Percentiles rank a stretch among this genome's conserved stretches.
These are phyloP conservation scores for Drosophila mercatorum DNA, from an alignment of 2,888 invertebrate genomes.

Conservation along the genomic window DNA sequence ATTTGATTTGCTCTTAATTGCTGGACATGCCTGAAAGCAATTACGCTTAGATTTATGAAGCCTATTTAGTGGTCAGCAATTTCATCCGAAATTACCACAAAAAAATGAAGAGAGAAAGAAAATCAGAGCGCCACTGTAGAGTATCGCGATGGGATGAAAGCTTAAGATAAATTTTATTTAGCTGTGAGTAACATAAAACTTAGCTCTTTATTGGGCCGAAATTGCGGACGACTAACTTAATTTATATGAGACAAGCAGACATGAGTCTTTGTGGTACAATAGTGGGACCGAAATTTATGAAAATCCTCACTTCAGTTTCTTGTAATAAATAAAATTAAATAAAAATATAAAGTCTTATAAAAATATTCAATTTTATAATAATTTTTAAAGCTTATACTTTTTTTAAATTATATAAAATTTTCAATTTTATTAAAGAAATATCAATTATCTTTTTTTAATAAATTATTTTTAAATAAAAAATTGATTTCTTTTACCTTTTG, in stretches of 20 bases:
- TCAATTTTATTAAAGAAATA: too few species aligned
- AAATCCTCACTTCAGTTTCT: not conserved
- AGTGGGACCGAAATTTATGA: not conserved
- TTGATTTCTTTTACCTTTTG: too few species aligned
- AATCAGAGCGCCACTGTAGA: not conserved
- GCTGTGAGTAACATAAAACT: slow-evolving; percentile 11
- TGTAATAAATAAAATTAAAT: too few species aligned
- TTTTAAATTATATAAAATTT: too few species aligned
- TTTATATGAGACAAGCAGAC: not conserved
- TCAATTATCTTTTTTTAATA: too few species aligned
- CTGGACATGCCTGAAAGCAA: slow-evolving; percentile 46
- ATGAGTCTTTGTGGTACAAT: too few species aligned
- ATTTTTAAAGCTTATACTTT: too few species aligned
- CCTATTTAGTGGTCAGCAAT: slow-evolving; percentile 54
- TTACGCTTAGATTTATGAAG: slow-evolving; percentile 59
- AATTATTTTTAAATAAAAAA: too few species aligned
- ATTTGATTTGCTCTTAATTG: slow-evolving; percentile 70
- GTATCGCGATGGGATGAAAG: slow-evolving; percentile 18
- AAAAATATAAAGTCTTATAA: too few species aligned
- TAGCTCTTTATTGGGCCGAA: not conserved
- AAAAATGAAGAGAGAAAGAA: not conserved
- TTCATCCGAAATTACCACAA: slow-evolving; percentile 23
- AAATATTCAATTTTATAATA: too few species aligned
- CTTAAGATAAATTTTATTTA: slow-evolving; percentile 17
- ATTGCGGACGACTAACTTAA: not conserved